Evolutionary conservation across 2,113 vertebrate genomes (phyloP).

Genomic region (Lepidothrix coronata): DNA sequence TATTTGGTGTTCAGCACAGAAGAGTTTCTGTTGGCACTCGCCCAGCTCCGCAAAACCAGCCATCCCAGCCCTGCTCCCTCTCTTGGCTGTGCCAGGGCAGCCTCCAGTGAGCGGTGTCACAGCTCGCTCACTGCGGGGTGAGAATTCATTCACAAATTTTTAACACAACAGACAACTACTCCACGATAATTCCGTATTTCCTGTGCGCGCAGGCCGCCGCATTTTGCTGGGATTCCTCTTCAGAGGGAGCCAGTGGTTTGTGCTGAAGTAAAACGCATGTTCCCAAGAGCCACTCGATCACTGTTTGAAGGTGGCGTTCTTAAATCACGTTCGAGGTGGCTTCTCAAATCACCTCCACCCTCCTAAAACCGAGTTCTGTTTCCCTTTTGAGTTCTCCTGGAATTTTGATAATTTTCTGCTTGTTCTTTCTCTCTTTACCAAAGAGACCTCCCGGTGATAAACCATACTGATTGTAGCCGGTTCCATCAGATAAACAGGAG

Average conservation of each 20-base stretch:
- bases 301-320: not conserved
- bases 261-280: not conserved
- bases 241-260: rapidly evolving
- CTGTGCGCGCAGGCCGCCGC: rapidly evolving
- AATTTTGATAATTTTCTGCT: not conserved
- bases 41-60: rapidly evolving
- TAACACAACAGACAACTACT: rapidly evolving
- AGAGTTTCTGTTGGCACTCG: not conserved
- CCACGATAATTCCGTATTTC: rapidly evolving
- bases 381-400: not conserved
- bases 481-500: not conserved
- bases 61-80: rapidly evolving
- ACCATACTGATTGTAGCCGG: not conserved
- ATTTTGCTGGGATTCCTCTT: rapidly evolving
- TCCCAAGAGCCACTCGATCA: rapidly evolving
- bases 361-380: rapidly evolving
- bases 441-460: not conserved
- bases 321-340: not conserved
- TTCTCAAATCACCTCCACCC: not conserved
- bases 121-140: rapidly evolving
- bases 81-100: not conserved
- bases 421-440: not conserved
- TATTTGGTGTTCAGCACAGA: not conserved
- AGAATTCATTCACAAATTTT: rapidly evolving
- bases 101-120: rapidly evolving